phyloP scores from a whole-genome alignment of 2,797 vertebrate species.

The Betta splendens region DNA sequence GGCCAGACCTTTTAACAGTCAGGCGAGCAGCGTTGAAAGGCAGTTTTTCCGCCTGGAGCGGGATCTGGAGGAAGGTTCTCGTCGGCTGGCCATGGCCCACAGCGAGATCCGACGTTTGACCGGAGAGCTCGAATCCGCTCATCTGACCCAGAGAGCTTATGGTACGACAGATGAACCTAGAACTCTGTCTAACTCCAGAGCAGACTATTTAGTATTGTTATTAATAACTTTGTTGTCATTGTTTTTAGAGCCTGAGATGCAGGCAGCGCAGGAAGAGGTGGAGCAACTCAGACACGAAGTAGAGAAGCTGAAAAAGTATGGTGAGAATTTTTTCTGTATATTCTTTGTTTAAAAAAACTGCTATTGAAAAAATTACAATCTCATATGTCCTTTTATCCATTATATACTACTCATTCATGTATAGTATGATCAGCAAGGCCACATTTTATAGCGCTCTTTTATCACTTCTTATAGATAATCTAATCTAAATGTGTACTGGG shows the following conservation, averaged over 20 bases:
- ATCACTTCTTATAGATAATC: too few relatives aligned
- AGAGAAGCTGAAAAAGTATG: slow-evolving; percentile 68
- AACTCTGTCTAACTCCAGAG: too few relatives aligned
- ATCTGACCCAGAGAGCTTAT: slow-evolving; percentile 70
- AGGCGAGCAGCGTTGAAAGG: slow-evolving; percentile 42
- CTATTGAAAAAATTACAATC: not conserved
- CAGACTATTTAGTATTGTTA: too few relatives aligned
- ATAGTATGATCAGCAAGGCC: too few relatives aligned
- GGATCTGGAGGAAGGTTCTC: slow-evolving; percentile 78
- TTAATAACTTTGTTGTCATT: too few relatives aligned
- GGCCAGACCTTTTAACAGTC: slow-evolving; percentile 56
- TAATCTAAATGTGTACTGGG: too few relatives aligned
- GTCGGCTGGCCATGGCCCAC: slow-evolving; percentile 77
- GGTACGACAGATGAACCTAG: slow-evolving; percentile 57
- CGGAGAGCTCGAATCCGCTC: slow-evolving; percentile 77
- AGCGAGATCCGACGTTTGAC: slow-evolving; percentile 80
- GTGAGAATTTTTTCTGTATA: slow-evolving; percentile 40
- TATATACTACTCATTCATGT: too few relatives aligned
- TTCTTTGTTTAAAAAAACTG: slow-evolving; percentile 2
- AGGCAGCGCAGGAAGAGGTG: slow-evolving; percentile 70
- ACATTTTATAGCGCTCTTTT: too few relatives aligned
- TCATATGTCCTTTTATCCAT: too few relatives aligned
- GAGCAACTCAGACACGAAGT: slow-evolving; percentile 68
- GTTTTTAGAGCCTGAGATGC: slow-evolving; percentile 72
- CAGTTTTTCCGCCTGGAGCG: slow-evolving; percentile 64